A percentile compares a stretch with the other conserved stretches of the same genome.
phyloP scores from a whole-genome alignment of 2,113 vertebrate species.

The Festucalex cinctus region DNA sequence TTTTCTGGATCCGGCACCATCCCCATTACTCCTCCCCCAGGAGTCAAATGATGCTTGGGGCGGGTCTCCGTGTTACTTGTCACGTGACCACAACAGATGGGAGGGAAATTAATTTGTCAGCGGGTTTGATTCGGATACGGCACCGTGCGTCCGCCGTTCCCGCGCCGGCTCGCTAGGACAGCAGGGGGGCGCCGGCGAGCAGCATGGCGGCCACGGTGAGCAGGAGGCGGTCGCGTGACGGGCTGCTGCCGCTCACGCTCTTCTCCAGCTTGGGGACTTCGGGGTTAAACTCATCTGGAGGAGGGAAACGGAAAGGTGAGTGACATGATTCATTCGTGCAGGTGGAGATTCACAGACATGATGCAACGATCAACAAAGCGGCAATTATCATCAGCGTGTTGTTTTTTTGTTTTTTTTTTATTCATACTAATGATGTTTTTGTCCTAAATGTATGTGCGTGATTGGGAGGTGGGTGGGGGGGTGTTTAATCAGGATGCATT shows the following conservation, averaged over 20 bases:
- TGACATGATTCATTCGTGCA: slow-evolving; percentile 45
- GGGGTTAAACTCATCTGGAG: slow-evolving; percentile 85
- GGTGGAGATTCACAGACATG: slow-evolving; percentile 40
- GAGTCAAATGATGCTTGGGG: neutral
- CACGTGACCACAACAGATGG: slow-evolving; percentile 39
- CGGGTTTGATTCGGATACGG: neutral
- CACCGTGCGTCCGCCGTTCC: neutral
- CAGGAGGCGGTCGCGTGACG: slow-evolving; percentile 86
- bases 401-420: slow-evolving; percentile 2
- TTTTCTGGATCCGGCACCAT: neutral
- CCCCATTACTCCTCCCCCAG: neutral
- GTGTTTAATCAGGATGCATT: slow-evolving; percentile 66
- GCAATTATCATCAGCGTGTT: slow-evolving; percentile 51
- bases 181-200: slow-evolving; percentile 77
- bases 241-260: slow-evolving; percentile 93
- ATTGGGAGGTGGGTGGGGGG: slow-evolving; percentile 15
- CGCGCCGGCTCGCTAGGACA: slow-evolving; percentile 78
- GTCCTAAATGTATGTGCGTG: slow-evolving; percentile 23
- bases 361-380: slow-evolving; percentile 58
- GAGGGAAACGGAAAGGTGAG: slow-evolving; percentile 19
- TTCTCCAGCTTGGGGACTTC: slow-evolving; percentile 95
- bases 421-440: slow-evolving; percentile 59
- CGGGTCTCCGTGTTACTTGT: slow-evolving; percentile 10
- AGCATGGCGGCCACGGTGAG: slow-evolving; percentile 82
- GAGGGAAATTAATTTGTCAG: slow-evolving; percentile 6